A percentile compares a stretch with the other conserved stretches of the same genome.
phyloP scores from a whole-genome alignment of 2,888 invertebrate genomes.

The Clanis bilineata region DNA sequence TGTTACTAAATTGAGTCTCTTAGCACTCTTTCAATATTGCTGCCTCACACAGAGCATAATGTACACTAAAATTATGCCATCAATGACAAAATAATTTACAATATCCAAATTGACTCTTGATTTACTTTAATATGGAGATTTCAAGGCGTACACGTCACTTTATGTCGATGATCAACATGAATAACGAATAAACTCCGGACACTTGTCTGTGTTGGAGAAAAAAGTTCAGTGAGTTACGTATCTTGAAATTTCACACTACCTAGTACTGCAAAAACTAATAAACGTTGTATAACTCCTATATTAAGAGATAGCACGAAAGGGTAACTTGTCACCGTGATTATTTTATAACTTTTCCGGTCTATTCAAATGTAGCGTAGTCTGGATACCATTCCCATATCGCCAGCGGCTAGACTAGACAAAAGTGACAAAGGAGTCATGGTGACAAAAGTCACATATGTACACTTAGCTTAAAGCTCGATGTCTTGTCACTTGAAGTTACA shows the following conservation, averaged over 20 bases:
- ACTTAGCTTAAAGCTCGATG: too few relatives aligned
- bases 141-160: not conserved
- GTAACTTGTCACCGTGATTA: too few relatives aligned
- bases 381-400: too few relatives aligned
- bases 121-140: not conserved
- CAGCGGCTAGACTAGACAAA: too few relatives aligned
- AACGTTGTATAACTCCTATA: not conserved
- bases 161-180: not conserved
- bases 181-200: not conserved
- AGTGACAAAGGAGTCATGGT: too few relatives aligned
- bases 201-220: not conserved
- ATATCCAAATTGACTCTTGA: not conserved
- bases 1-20: not conserved
- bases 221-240: not conserved
- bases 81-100: not conserved
- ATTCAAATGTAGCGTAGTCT: too few relatives aligned
- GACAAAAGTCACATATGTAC: too few relatives aligned
- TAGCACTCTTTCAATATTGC: not conserved
- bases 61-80: not conserved
- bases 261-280: not conserved
- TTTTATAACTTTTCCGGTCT: too few relatives aligned
- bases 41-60: not conserved
- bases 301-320: too few relatives aligned
- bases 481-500: not conserved
- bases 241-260: conserved; percentile 5